Conservation (phyloP, 2,888 invertebrate species). For the Caradrina clavipalpis region DNA sequence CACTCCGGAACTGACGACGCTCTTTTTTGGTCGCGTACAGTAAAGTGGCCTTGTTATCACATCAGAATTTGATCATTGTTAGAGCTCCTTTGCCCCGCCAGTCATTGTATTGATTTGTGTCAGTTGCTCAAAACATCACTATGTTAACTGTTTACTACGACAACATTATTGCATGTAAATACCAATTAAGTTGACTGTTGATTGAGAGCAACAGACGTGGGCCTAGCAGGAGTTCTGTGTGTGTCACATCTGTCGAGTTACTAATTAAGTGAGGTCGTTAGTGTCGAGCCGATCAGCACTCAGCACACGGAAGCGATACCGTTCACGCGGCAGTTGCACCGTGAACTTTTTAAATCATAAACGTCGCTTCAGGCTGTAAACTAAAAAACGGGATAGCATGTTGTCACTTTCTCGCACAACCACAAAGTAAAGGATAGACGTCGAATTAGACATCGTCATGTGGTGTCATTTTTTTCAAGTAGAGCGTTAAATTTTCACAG, state of each 20-base stretch:
- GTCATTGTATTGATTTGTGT: slow-evolving; percentile 45
- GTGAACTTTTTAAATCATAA: slow-evolving; percentile 82
- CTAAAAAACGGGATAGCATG: slow-evolving; percentile 67
- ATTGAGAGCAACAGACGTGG: slow-evolving; percentile 47
- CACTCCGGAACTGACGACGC: slow-evolving; percentile 63
- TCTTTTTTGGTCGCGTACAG: slow-evolving; percentile 53
- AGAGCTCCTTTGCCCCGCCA: slow-evolving; percentile 32
- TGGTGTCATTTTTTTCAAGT: slow-evolving; percentile 85
- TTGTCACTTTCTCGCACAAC: slow-evolving; percentile 71
- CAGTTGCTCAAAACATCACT: slow-evolving; percentile 25
- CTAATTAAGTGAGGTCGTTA: slow-evolving; percentile 76
- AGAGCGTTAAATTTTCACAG: slow-evolving; percentile 87
- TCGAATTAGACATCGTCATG: slow-evolving; percentile 76
- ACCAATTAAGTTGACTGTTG: slow-evolving; percentile 36
- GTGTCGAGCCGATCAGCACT: slow-evolving; percentile 59
- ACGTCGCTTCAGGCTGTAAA: slow-evolving; percentile 79
- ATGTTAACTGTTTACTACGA: slow-evolving; percentile 18
- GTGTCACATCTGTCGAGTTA: slow-evolving; percentile 65
- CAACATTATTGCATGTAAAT: slow-evolving; percentile 26
- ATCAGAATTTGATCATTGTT: slow-evolving; percentile 47
- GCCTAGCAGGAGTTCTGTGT: slow-evolving; percentile 44
- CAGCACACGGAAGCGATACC: slow-evolving; percentile 77
- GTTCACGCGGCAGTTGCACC: slow-evolving; percentile 81
- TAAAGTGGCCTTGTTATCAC: slow-evolving; percentile 68
- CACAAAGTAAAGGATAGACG: slow-evolving; percentile 75